Percentiles rank a stretch among this genome's conserved stretches.
Evolutionary conservation across 2,888 invertebrate genomes (phyloP).

Genomic region (Drosophila neotestacea): DNA sequence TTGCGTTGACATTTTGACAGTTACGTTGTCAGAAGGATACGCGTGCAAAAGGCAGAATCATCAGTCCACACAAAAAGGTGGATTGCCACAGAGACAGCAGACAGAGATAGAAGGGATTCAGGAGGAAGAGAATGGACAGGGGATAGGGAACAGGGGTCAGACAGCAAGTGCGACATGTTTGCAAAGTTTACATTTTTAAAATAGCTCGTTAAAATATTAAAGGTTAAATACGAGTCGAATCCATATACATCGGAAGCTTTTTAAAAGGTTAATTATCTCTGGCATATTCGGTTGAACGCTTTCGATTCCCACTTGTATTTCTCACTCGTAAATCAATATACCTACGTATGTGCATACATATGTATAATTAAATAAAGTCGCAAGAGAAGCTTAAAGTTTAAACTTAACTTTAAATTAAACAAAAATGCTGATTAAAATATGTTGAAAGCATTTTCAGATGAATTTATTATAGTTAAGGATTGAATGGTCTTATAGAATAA

Average conservation of each 20-base stretch:
- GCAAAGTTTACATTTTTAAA: constrained; percentile 80
- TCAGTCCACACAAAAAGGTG: constrained; percentile 39
- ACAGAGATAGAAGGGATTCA: background rate
- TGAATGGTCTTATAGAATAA: too few species aligned
- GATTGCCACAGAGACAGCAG: constrained; percentile 14
- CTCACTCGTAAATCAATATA: constrained; percentile 33
- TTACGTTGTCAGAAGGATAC: constrained; percentile 46
- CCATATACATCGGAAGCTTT: constrained; percentile 32
- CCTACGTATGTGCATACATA: background rate
- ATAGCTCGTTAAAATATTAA: constrained; percentile 80
- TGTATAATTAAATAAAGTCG: background rate
- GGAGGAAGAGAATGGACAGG: background rate
- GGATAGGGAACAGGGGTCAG: background rate
- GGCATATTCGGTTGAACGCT: constrained; percentile 72
- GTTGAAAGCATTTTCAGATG: too few species aligned
- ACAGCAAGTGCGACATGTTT: constrained; percentile 67
- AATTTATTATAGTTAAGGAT: too few species aligned
- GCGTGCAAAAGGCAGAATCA: constrained; percentile 56
- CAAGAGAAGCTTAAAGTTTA: constrained; percentile 4
- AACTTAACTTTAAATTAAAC: too few species aligned
- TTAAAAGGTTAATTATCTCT: constrained; percentile 81
- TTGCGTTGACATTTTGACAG: constrained; percentile 80
- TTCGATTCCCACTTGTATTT: constrained; percentile 31
- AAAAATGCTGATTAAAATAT: too few species aligned
- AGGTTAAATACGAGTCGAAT: constrained; percentile 63